A percentile compares a stretch with the other conserved stretches of the same genome.
Evolutionary conservation across 2,113 vertebrate species (phyloP).

Genomic region (Ophiodon elongatus): DNA sequence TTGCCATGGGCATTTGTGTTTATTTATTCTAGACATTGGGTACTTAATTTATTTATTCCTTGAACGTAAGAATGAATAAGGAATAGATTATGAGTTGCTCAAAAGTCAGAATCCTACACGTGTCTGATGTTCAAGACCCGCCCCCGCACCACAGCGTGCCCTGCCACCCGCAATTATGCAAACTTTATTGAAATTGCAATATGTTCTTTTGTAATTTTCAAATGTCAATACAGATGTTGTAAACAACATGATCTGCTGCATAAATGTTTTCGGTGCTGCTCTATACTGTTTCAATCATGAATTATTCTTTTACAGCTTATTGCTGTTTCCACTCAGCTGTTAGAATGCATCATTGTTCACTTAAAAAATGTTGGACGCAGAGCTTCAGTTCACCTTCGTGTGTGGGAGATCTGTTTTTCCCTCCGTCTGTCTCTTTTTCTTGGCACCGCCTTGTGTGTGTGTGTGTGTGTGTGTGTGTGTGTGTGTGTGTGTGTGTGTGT

Average conservation of each 20-base stretch:
- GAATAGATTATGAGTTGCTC: neutral
- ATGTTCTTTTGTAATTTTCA: neutral
- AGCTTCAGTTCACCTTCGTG: conserved; percentile 22
- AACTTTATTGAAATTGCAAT: neutral
- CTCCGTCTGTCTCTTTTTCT: conserved; percentile 40
- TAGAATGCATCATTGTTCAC: neutral
- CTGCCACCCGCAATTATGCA: neutral
- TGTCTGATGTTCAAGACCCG: neutral
- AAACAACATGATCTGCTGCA: neutral
- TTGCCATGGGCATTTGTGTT: neutral
- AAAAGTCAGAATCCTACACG: neutral
- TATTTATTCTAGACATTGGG: neutral
- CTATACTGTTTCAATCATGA: neutral
- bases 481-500: conserved; percentile 27
- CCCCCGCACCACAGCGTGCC: neutral
- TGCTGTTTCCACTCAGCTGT: conserved; percentile 22
- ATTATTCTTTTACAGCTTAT: too few species aligned
- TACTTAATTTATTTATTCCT: neutral
- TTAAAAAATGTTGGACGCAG: conserved; percentile 2
- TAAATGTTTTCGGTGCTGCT: neutral
- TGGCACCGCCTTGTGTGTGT: conserved; percentile 27
- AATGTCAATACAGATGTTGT: neutral
- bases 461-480: conserved; percentile 10
- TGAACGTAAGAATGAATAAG: neutral
- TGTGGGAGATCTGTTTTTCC: conserved; percentile 56